Percentiles rank a stretch among this genome's conserved stretches.
phyloP scores from a whole-genome alignment of 37 sponge, comb jelly and placozoan genomes.

The Oscarella lobularis region DNA sequence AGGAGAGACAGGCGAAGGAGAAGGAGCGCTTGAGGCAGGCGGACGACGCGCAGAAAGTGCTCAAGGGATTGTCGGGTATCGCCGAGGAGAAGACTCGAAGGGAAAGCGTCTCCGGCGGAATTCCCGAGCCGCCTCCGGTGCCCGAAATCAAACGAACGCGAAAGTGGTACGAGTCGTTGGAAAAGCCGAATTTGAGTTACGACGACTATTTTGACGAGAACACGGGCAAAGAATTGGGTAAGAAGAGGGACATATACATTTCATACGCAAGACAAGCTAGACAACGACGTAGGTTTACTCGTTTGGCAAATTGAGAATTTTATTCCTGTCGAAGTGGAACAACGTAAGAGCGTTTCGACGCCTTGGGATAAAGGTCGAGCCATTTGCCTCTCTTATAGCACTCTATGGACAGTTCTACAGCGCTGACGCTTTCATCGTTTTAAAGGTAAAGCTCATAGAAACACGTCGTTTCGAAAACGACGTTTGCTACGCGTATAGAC shows the following conservation, averaged over 20 bases:
- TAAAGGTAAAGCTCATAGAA: conserved; percentile 32
- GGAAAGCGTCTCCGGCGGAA: not conserved
- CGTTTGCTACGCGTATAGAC: too few species aligned
- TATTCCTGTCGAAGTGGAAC: conserved; percentile 69
- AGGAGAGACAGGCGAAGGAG: too few species aligned
- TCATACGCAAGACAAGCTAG: not conserved
- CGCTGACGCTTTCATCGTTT: conserved; percentile 80
- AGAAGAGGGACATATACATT: not conserved
- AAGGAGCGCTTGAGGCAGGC: too few species aligned
- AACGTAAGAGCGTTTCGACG: conserved; percentile 16
- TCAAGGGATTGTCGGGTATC: not conserved
- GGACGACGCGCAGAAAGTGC: not conserved
- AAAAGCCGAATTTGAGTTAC: conserved; percentile 83
- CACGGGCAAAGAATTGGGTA: conserved; percentile 17
- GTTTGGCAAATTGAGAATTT: conserved; percentile 97
- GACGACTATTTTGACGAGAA: conserved; percentile 63
- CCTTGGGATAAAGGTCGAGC: not conserved
- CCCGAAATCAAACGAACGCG: conserved; percentile 8
- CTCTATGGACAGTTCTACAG: conserved; percentile 66
- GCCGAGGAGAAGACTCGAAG: not conserved
- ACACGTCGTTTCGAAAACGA: too few species aligned
- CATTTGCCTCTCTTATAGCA: conserved; percentile 13
- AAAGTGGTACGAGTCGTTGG: conserved; percentile 57
- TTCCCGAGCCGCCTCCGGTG: not conserved
- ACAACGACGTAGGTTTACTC: conserved; percentile 61